A percentile compares a stretch with the other conserved stretches of the same genome.
phyloP scores from a whole-genome alignment of 2,888 invertebrate genomes.

The Amiota minor region DNA sequence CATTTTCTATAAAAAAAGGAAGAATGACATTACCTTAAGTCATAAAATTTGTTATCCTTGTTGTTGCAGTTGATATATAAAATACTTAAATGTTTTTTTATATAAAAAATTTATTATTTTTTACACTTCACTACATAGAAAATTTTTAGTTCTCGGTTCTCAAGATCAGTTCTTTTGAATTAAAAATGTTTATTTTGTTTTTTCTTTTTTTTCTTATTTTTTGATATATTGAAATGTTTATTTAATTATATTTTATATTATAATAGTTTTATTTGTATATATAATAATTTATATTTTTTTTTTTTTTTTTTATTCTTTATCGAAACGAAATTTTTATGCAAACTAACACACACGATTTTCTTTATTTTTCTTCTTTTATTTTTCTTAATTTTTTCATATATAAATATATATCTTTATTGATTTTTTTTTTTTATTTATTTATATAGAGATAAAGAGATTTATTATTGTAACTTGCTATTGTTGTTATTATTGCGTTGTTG shows the following conservation, averaged over 20 bases:
- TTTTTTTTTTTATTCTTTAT: conserved; percentile 51
- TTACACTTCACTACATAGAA: conserved; percentile 32
- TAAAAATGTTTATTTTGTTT: conserved; percentile 54
- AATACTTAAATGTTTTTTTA: background rate
- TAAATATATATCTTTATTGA: conserved; percentile 39
- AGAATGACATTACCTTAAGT: too few species aligned
- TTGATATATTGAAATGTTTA: conserved; percentile 22
- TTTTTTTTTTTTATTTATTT: conserved; percentile 42
- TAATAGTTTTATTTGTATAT: conserved; percentile 39
- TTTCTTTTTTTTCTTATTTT: conserved; percentile 29
- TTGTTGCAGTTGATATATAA: background rate
- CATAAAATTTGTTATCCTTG: background rate
- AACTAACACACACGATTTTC: conserved; percentile 36
- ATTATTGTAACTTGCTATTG: conserved; percentile 46
- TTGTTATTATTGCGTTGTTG: conserved; percentile 48
- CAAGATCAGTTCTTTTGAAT: conserved; percentile 35
- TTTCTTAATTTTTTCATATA: conserved; percentile 41
- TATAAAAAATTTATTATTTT: conserved; percentile 16
- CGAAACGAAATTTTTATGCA: conserved; percentile 58
- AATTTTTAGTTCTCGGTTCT: conserved; percentile 7
- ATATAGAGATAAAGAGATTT: conserved; percentile 51
- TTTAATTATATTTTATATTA: conserved; percentile 19
- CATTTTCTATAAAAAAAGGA: too few species aligned
- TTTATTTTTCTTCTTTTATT: conserved; percentile 39
- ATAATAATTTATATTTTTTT: conserved; percentile 38